Evolutionary conservation across 2,113 vertebrate species (phyloP), one percentile per base, ranked within the genome.

Genomic region (Plestiodon gilberti): DNA sequence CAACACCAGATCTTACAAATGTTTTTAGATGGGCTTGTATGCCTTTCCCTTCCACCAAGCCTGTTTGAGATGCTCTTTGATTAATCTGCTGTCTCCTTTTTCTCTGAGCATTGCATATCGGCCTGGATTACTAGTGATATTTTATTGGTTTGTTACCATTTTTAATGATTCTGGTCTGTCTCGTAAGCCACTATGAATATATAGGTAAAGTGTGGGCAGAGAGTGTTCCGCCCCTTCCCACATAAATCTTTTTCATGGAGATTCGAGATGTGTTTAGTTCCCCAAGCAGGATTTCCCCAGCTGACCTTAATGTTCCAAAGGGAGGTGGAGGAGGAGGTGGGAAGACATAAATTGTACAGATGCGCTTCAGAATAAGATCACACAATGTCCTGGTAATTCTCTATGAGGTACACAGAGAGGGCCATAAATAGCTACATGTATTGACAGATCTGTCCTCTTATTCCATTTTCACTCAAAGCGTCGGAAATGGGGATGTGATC

Each of bases 361-460:
- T 75, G 23, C 43, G 38, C 71, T 75, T n/a, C 6, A 20, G 38
- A 74, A 62, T 62, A 23, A 20, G 71, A 76, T 30, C 38, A 5
- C 40, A 48, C 25, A 48, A 48, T 35, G 73, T 52, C 61, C 82
- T 18, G 22, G 28, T 18, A 2, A 28, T 6, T 62, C 57, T 57
- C 82, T 75, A 0, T 57, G 62, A 28, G 25, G 15, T 23, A 48
- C 25, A 33, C n/a, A 48, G 38, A 64, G 52, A 13, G 69, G 73
- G 40, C 40, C 82, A 84, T 83, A 73, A 82, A 82, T 59, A 82
- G 52, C 81, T 18, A 28, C 48, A 38, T 82, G 35, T 40, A 71
- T 82, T 82, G 81, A 71, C 81, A 71, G 48, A 73, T 23, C 14
- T 70, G 38, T 82, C 67, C 35, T 14, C 14, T 52, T 52, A 30